These are phyloP conservation scores for Aurelia coerulea DNA, from an alignment of 30 jellyfish, hydroid and myxozoan species.

Conservation along the genomic window DNA sequence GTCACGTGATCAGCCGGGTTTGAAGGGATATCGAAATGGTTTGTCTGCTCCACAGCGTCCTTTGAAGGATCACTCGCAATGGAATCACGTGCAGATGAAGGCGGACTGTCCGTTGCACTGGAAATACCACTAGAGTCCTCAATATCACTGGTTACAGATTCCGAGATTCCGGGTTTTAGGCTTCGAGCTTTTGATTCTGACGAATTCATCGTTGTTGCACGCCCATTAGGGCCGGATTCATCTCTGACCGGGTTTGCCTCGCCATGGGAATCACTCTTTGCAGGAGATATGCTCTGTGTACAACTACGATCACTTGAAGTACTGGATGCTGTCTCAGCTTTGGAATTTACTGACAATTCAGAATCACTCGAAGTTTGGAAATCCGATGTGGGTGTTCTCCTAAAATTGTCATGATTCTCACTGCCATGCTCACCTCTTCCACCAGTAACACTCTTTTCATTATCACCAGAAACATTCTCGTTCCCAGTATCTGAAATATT, in stretches of 20 bases:
- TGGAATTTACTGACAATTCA: background rate
- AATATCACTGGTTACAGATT: background rate
- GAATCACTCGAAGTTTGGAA: conserved; percentile 5
- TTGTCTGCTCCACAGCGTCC: background rate
- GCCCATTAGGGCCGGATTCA: background rate
- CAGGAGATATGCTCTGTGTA: background rate
- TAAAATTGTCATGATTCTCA: background rate
- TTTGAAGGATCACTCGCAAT: background rate
- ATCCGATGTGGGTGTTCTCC: background rate
- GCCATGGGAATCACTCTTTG: background rate
- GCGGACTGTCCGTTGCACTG: conserved; percentile 33
- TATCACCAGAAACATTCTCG: background rate
- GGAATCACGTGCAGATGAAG: background rate
- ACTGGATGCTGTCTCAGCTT: background rate
- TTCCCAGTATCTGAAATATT: background rate
- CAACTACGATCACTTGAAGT: background rate
- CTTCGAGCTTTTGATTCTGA: background rate
- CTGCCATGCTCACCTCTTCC: background rate
- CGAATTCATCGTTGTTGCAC: background rate
- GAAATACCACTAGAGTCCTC: conserved; percentile 55
- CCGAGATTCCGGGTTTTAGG: background rate
- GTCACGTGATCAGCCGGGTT: conserved; percentile 51
- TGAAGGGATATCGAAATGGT: conserved; percentile 12
- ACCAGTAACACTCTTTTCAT: background rate
- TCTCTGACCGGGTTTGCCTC: background rate